Evolutionary conservation across 2,113 vertebrate genomes (phyloP), one percentile per base, ranked within the genome.

Genomic region (Plectropomus leopardus): DNA sequence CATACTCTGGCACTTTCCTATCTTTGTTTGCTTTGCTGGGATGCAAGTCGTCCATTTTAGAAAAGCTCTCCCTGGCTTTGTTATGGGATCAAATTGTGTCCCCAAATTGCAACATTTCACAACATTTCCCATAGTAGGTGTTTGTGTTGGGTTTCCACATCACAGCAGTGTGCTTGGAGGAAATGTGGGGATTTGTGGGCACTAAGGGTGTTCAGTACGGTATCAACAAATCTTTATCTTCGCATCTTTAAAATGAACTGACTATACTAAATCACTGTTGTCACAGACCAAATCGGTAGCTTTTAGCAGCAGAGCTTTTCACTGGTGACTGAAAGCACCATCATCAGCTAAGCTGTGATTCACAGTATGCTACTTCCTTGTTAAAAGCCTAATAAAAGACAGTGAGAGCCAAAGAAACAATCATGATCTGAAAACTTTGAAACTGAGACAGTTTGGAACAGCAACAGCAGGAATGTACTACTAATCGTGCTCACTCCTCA

Each of bases 21-120:
- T 72, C 79, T 82, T 77, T 75, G 68, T 86, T 86, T 84, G 66
- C 67, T 81, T n/a, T 16, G 36, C 60, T 76, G 44, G 23, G 30
- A 73, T 76, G 58, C 54, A 76, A 78, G 57, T 66, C 17, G 2
- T 77, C 70, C 47, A 34, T 61, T 69, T 58, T 32, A 79, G 14
- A 65, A 74, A 48, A 34, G 64, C 23, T 15, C 40, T 48, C 14
- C 11, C n/a, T 14, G 36, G 23, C 48, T 68, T 30, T 55, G 14
- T 59, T 40, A 28, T 19, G 6, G 47, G 16, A 53, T 63, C 24
- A 69, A 47, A 59, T 14, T 21, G 5, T 64, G 30, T 11, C 15
- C 23, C 34, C 14, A 63, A 63, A 60, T 24, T 57, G 19, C 32
- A 64, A 24, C 36, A 69, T 59, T 53, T 59, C 53, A 21, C 59